Conservation (phyloP, 2,888 invertebrate genomes). For the Selenia dentaria region DNA sequence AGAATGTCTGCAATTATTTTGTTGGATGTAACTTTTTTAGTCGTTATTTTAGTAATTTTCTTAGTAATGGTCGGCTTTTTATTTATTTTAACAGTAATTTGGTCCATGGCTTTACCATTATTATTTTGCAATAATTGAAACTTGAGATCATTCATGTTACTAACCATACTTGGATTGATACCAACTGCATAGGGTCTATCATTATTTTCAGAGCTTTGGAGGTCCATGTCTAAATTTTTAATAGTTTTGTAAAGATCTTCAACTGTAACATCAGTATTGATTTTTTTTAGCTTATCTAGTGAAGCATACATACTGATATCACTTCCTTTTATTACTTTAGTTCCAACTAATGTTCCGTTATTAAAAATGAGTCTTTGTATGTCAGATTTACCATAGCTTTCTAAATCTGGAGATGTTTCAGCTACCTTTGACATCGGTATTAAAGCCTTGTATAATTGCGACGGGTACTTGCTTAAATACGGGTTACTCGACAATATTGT, state of each 20-base stretch:
- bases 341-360: constrained; percentile 54
- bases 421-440: constrained; percentile 46
- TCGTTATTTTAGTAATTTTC: constrained; percentile 3
- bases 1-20: constrained; percentile 1
- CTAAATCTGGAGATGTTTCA: constrained; percentile 50
- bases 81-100: not conserved
- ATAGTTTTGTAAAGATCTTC: constrained; percentile 17
- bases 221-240: constrained; percentile 8
- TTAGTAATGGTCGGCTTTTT: not conserved
- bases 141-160: not conserved
- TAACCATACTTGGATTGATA: not conserved
- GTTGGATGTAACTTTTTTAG: not conserved
- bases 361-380: constrained; percentile 46
- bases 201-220: not conserved
- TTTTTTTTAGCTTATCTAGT: constrained; percentile 19
- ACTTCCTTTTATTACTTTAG: constrained; percentile 47
- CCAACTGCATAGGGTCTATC: not conserved
- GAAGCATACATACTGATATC: constrained; percentile 7
- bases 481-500: constrained; percentile 44
- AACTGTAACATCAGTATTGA: constrained; percentile 18
- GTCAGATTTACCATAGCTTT: constrained; percentile 45
- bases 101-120: not conserved
- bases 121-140: not conserved
- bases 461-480: constrained; percentile 41
- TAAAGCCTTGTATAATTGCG: constrained; percentile 49